phyloP scores from a whole-genome alignment of 2,113 vertebrate genomes.

The Dicerorhinus sumatrensis region DNA sequence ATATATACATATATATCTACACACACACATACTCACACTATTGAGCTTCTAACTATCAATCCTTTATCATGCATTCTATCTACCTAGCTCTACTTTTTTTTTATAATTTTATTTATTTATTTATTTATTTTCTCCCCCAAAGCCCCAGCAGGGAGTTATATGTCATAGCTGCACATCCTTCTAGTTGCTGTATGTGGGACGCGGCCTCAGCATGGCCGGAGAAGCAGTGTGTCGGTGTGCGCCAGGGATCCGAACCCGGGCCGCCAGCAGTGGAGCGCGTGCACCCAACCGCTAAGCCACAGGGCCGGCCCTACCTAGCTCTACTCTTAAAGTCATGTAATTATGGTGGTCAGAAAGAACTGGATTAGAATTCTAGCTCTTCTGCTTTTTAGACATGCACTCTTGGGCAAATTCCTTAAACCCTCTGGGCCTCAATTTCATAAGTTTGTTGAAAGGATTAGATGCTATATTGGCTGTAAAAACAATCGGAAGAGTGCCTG shows the following conservation, averaged over 20 bases:
- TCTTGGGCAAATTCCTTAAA: neutral
- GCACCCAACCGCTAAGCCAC: too few relatives aligned
- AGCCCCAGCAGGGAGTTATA: too few relatives aligned
- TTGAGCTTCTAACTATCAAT: neutral
- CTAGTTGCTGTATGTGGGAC: too few relatives aligned
- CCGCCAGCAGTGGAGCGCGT: too few relatives aligned
- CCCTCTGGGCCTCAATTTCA: neutral
- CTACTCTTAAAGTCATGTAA: neutral
- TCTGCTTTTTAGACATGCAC: neutral
- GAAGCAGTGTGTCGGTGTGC: too few relatives aligned
- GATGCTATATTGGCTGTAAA: neutral
- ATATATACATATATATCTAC: neutral
- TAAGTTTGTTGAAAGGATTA: neutral
- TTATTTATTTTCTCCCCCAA: too few relatives aligned
- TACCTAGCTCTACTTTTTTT: neutral
- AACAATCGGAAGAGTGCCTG: neutral
- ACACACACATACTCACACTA: neutral
- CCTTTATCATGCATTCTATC: neutral
- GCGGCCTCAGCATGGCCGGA: too few relatives aligned
- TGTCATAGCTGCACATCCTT: too few relatives aligned
- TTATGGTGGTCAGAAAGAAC: neutral
- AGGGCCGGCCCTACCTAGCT: neutral
- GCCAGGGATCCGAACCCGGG: too few relatives aligned
- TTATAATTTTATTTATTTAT: too few relatives aligned
- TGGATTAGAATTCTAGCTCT: constrained; percentile 4